Evolutionary conservation across 2,113 vertebrate species (phyloP).

Genomic region (Chionomys nivalis): DNA sequence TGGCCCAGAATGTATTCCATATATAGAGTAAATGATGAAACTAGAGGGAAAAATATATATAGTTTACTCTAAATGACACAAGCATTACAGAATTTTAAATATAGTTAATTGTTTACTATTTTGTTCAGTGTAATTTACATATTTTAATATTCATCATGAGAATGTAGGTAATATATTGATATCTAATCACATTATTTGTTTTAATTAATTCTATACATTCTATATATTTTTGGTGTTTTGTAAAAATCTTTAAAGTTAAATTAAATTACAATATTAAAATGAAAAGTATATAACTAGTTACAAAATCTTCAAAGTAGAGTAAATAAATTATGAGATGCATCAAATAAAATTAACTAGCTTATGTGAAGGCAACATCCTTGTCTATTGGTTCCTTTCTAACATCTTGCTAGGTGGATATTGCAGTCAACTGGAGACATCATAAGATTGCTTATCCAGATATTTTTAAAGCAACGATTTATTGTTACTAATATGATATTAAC

Average conservation of each 20-base stretch:
- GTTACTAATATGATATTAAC: background rate
- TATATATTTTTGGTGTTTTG: background rate
- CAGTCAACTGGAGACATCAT: background rate
- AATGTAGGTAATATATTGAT: background rate
- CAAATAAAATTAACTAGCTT: background rate
- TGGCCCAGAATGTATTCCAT: slow-evolving; percentile 88
- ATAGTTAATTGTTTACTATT: slow-evolving; percentile 45
- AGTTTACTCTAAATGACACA: slow-evolving; percentile 46
- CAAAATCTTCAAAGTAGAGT: background rate
- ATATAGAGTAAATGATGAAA: slow-evolving; percentile 89
- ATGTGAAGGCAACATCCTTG: background rate
- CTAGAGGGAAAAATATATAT: slow-evolving; percentile 79
- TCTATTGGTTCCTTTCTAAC: background rate
- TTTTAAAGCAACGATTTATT: background rate
- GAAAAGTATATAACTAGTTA: background rate
- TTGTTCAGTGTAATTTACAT: background rate
- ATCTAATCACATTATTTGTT: background rate
- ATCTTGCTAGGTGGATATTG: background rate
- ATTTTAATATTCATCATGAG: background rate
- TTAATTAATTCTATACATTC: background rate
- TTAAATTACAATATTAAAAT: slow-evolving; percentile 33
- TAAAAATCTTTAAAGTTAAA: slow-evolving; percentile 1
- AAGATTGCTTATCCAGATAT: background rate
- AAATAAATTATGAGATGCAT: background rate
- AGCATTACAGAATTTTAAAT: background rate